Conservation (phyloP, 2,797 vertebrate genomes). For the Philypnodon macrostomus region DNA sequence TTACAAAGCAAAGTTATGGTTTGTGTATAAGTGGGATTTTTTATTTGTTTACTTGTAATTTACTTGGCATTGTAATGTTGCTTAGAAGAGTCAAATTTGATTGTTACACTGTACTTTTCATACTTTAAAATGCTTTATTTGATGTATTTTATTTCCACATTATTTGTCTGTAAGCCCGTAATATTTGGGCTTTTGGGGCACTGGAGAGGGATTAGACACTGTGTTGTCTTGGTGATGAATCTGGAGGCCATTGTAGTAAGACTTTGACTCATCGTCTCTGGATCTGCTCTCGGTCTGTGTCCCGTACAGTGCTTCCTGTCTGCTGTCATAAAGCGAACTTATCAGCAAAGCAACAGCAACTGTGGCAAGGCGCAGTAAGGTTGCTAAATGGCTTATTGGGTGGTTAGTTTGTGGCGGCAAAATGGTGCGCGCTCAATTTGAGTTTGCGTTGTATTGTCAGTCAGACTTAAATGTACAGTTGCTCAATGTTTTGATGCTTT, state of each 20-base stretch:
- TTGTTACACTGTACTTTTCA: too few relatives aligned
- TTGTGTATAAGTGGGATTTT: too few relatives aligned
- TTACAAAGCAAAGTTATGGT: too few relatives aligned
- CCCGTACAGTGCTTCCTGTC: conserved; percentile 58
- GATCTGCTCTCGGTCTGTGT: neutral
- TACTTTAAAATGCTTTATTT: too few relatives aligned
- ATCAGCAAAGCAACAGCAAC: conserved; percentile 46
- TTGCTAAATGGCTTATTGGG: conserved; percentile 35
- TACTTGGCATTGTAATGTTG: too few relatives aligned
- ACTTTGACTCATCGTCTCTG: conserved; percentile 1
- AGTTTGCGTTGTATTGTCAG: conserved; percentile 4
- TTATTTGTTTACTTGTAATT: too few relatives aligned
- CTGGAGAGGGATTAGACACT: conserved; percentile 36
- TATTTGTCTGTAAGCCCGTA: too few relatives aligned
- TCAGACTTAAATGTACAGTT: too few relatives aligned
- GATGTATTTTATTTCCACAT: too few relatives aligned
- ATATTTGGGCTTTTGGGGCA: too few relatives aligned
- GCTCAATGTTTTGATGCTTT: too few relatives aligned
- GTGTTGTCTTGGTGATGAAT: conserved; percentile 49
- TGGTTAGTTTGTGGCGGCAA: conserved; percentile 65
- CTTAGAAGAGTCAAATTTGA: too few relatives aligned
- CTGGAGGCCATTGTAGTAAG: conserved; percentile 32
- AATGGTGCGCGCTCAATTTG: conserved; percentile 43
- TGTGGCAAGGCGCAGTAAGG: conserved; percentile 33
- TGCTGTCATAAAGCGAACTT: conserved; percentile 52